Evolutionary conservation across 35 echinoderm and acorn worm species (phyloP), one percentile per base, ranked within the genome.

Genomic region (Apostichopus californicus): DNA sequence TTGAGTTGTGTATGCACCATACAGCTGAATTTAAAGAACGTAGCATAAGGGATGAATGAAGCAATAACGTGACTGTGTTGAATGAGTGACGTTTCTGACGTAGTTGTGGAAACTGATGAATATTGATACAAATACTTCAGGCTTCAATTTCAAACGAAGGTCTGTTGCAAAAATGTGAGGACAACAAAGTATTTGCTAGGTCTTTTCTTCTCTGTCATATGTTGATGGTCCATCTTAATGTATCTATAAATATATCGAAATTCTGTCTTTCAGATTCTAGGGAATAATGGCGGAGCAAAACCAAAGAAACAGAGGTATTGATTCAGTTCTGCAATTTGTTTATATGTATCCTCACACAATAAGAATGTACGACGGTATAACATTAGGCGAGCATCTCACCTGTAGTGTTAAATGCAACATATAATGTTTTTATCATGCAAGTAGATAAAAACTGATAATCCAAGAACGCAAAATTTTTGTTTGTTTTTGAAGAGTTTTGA

Each of bases 11-110:
- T 25, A 72, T 15, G 52, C 17, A 52, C 22, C 11, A 75, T 22
- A 14, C 28, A 85, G 54, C 55, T 85, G 55, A 52, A 85, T 61
- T 61, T 46, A 83, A 85, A 58, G 81, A 58, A 1, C 22, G 55
- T 83, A 18, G 34, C 34, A 75, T 6, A 13, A 6, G 17, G 17
- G 71, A 75, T 75, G 71, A 75, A 75, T 75, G 71, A 22, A 61
- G 17, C 71, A 20, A 18, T 59, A 54, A 85, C 81, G 81, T 85
- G 81, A 85, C 17, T 18, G 28, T 58, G 55, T 25, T 85, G 81
- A 85, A 85, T 85, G 81, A 85, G 22, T 85, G 81, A 85, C 81
- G 81, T 85, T 20, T 22, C 7, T 46, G 34, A 46, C 34, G 34
- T 46, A 46, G 34, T 46, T 46, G 34, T 46, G 34, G 34, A 46